phyloP scores from a whole-genome alignment of 2,113 vertebrate genomes.

The Rhadina sibilatrix region DNA sequence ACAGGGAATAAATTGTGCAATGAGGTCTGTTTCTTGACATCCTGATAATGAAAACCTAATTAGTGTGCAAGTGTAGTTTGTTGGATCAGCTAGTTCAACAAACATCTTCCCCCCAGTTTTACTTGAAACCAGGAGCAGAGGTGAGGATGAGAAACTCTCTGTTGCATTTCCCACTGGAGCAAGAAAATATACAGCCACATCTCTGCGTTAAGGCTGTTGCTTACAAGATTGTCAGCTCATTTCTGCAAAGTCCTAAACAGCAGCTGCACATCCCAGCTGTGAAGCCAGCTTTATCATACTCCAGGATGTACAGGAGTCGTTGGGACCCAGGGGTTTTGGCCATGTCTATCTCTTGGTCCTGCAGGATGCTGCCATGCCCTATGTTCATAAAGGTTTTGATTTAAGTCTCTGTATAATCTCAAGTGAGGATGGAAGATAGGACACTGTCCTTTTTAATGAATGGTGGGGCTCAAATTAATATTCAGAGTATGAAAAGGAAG shows the following conservation, averaged over 20 bases:
- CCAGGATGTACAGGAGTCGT: not conserved
- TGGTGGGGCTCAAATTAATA: conserved; percentile 20
- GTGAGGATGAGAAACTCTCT: not conserved
- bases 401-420: not conserved
- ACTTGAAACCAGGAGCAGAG: not conserved
- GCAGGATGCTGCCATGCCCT: not conserved
- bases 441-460: not conserved
- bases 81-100: not conserved
- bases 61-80: not conserved
- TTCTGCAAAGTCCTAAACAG: not conserved
- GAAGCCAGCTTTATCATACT: not conserved
- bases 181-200: not conserved
- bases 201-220: not conserved
- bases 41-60: conserved; percentile 1
- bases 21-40: not conserved
- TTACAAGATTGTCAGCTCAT: not conserved
- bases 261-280: not conserved
- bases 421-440: not conserved
- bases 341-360: not conserved
- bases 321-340: not conserved
- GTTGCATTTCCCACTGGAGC: not conserved
- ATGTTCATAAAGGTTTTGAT: not conserved
- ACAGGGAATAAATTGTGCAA: not conserved
- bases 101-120: not conserved
- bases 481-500: not conserved